Evolutionary conservation across 2,797 vertebrate species (phyloP).

Genomic region (Gorsachius magnificus): DNA sequence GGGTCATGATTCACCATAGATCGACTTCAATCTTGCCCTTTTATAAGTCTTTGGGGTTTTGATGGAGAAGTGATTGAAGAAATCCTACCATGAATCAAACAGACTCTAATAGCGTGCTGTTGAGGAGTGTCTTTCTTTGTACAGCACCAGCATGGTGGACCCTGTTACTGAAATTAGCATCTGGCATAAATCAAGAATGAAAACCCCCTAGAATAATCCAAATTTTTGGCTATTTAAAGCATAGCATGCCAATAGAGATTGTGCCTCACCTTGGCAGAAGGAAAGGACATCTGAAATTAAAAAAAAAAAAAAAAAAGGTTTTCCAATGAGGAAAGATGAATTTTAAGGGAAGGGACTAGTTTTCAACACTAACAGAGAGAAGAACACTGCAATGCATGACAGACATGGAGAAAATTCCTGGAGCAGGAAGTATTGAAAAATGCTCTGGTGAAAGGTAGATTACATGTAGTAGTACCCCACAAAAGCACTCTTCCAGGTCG

Average conservation of each 20-base stretch:
- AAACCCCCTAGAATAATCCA: background rate
- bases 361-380: background rate
- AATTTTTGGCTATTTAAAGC: background rate
- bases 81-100: background rate
- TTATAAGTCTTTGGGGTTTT: background rate
- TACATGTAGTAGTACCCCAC: fast-evolving
- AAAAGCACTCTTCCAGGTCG: background rate
- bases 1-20: background rate
- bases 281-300: background rate
- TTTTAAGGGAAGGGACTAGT: background rate
- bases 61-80: background rate
- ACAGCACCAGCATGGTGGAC: background rate
- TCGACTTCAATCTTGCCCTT: background rate
- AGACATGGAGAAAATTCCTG: background rate
- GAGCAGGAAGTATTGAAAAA: background rate
- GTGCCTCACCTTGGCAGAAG: background rate
- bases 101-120: background rate
- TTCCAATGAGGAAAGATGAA: background rate
- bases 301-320: background rate
- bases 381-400: background rate
- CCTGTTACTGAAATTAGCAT: background rate
- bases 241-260: background rate
- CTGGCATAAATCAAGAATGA: background rate
- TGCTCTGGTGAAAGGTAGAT: background rate
- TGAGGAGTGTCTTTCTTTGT: background rate